Evolutionary conservation across 2,113 vertebrate genomes (phyloP).

Genomic region (Trematomus loennbergii): DNA sequence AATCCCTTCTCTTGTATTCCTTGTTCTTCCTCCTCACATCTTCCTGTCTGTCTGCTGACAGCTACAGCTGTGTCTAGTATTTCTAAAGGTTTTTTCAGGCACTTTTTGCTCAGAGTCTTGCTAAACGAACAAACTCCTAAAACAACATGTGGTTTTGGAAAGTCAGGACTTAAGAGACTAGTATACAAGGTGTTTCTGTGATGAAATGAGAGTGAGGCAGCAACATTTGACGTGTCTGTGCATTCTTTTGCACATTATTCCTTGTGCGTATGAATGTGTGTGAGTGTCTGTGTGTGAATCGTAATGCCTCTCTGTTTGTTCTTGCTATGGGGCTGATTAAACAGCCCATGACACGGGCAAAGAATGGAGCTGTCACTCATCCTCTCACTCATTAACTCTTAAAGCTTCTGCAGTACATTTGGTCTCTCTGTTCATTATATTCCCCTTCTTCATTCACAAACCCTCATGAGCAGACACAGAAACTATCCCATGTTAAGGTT

Average conservation of each 20-base stretch:
- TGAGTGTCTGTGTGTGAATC: conserved; percentile 18
- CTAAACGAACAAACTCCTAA: conserved; percentile 31
- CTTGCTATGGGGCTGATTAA: conserved; percentile 49
- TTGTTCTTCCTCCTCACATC: neutral
- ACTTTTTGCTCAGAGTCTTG: neutral
- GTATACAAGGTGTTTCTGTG: neutral
- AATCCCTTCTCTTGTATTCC: conserved; percentile 2
- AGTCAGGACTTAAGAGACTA: neutral
- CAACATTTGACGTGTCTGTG: neutral
- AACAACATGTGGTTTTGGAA: conserved; percentile 40
- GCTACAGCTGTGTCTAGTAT: conserved; percentile 30
- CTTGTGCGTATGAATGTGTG: conserved; percentile 10
- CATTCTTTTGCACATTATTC: conserved; percentile 17
- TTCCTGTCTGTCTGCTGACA: conserved; percentile 1
- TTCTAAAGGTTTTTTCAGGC: conserved; percentile 18
- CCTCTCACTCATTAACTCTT: conserved; percentile 51
- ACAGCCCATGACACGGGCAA: conserved; percentile 43
- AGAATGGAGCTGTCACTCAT: conserved; percentile 54
- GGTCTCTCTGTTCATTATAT: conserved; percentile 9
- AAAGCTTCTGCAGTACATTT: conserved; percentile 28
- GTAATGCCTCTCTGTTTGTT: conserved; percentile 37
- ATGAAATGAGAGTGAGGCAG: neutral
- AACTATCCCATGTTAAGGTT: neutral
- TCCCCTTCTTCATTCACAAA: neutral
- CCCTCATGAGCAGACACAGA: neutral